These are phyloP conservation scores for Phrynocephalus forsythii DNA, from an alignment of 2,797 vertebrate genomes.

Conservation along the genomic window DNA sequence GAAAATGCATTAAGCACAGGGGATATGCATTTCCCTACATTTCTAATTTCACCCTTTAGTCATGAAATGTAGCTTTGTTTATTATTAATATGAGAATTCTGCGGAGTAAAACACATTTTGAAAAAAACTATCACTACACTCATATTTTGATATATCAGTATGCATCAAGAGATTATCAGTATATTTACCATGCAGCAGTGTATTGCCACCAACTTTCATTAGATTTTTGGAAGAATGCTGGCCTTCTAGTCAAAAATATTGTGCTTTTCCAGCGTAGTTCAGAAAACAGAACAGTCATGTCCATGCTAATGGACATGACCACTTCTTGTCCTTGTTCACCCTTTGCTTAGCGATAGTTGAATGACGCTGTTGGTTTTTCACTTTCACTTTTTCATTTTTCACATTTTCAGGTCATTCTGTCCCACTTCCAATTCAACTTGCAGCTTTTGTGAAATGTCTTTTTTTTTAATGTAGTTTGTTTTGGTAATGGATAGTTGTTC, in stretches of 20 bases:
- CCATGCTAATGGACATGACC: background rate
- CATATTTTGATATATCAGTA: background rate
- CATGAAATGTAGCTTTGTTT: background rate
- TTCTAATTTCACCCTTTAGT: background rate
- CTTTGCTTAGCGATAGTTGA: too few species aligned
- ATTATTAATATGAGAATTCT: constrained; percentile 22
- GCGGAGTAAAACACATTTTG: background rate
- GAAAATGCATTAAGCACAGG: too few species aligned
- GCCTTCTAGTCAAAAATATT: background rate
- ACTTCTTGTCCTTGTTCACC: background rate
- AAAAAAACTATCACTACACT: background rate
- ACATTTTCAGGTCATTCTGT: too few species aligned
- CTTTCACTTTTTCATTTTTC: too few species aligned
- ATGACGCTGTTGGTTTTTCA: too few species aligned
- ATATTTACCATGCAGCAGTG: background rate
- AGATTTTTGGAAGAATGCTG: background rate
- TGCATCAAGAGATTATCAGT: background rate
- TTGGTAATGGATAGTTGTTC: too few species aligned
- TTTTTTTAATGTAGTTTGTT: too few species aligned
- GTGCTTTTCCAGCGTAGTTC: background rate
- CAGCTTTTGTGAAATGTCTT: too few species aligned
- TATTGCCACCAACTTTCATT: background rate
- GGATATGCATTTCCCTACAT: too few species aligned
- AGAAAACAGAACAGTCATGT: too few species aligned
- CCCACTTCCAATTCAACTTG: too few species aligned